Evolutionary conservation across 2,888 invertebrate genomes (phyloP).

Genomic region (Oegoconia quadripuncta): DNA sequence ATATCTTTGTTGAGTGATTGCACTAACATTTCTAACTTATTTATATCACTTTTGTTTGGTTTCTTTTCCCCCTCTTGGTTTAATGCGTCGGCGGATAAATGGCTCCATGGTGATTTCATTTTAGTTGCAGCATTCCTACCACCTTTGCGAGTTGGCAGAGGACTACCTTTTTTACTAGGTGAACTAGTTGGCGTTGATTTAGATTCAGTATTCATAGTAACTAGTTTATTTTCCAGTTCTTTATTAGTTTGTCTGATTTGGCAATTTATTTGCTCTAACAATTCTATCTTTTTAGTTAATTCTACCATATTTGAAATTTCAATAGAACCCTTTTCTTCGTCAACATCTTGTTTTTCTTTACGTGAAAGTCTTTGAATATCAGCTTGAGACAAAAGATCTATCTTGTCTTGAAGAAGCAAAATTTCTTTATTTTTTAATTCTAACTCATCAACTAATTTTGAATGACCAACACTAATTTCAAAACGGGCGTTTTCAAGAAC

Average conservation of each 20-base stretch:
- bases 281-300: conserved; percentile 70
- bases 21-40: conserved; percentile 57
- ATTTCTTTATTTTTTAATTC: conserved; percentile 70
- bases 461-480: conserved; percentile 73
- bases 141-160: conserved; percentile 59
- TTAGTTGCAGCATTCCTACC: conserved; percentile 62
- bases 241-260: conserved; percentile 75
- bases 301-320: conserved; percentile 66
- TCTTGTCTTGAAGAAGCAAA: conserved; percentile 48
- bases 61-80: conserved; percentile 64
- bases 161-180: conserved; percentile 58
- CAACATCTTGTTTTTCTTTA: conserved; percentile 56
- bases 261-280: conserved; percentile 71
- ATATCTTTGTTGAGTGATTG: conserved; percentile 72
- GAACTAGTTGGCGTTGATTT: conserved; percentile 41
- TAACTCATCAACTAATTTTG: conserved; percentile 75
- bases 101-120: conserved; percentile 69
- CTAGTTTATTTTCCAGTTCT: conserved; percentile 74
- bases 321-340: conserved; percentile 79
- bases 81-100: conserved; percentile 56
- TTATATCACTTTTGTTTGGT: conserved; percentile 47
- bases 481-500: conserved; percentile 69
- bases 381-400: conserved; percentile 35
- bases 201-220: conserved; percentile 42
- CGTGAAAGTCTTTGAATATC: conserved; percentile 11